Percentiles rank a stretch among this genome's conserved stretches.
Evolutionary conservation across 2,113 vertebrate species (phyloP).

Genomic region (Opisthocomus hoazin): DNA sequence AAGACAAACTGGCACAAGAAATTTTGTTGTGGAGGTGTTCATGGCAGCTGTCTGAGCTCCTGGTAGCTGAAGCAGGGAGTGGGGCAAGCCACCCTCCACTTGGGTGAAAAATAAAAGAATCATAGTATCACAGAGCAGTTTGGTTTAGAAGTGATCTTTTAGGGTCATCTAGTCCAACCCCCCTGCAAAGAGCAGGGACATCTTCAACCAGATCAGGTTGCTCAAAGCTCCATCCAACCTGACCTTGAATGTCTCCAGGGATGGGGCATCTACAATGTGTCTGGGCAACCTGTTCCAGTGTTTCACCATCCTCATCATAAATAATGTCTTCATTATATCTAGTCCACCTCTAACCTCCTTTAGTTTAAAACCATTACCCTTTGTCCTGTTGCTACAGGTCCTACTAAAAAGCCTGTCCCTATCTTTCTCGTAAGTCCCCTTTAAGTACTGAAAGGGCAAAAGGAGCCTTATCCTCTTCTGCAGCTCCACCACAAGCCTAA

Average conservation of each 20-base stretch:
- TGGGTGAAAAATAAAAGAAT: neutral
- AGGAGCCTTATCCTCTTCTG: neutral
- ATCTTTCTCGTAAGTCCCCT: neutral
- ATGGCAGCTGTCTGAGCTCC: neutral
- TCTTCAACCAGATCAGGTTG: neutral
- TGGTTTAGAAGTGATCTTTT: neutral
- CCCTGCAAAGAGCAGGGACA: neutral
- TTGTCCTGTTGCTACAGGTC: neutral
- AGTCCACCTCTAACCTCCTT: neutral
- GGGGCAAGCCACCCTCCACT: neutral
- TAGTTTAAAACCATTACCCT: neutral
- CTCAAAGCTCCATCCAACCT: neutral
- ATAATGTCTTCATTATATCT: neutral
- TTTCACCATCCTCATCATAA: fast-evolving
- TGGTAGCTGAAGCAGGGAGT: neutral
- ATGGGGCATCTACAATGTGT: neutral
- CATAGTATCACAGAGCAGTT: neutral
- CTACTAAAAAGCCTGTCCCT: neutral
- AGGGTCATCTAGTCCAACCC: neutral
- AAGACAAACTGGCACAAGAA: neutral
- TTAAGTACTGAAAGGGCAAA: neutral
- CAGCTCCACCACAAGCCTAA: neutral
- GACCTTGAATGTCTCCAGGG: neutral
- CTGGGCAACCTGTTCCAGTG: neutral
- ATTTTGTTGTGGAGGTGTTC: neutral